Evolutionary conservation across 1,140 invertebrate genomes (phyloP).

Genomic region (Lepidostoma basale): DNA sequence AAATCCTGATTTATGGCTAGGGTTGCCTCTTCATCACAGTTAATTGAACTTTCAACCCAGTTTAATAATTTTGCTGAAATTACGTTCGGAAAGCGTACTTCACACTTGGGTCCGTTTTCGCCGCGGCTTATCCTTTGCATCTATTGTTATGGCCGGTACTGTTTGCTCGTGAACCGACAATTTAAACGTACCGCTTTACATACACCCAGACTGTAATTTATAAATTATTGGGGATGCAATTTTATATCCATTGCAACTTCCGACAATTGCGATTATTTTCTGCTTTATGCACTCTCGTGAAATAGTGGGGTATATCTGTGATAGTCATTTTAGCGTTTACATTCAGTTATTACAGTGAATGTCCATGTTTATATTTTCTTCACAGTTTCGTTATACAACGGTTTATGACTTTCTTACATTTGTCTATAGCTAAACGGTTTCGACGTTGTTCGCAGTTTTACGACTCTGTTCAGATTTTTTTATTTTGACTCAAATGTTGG

Average conservation of each 20-base stretch:
- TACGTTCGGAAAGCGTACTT: slow-evolving; percentile 45
- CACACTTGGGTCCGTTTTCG: slow-evolving; percentile 42
- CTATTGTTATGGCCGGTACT: slow-evolving; percentile 42
- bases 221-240: slow-evolving; percentile 19
- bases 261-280: slow-evolving; percentile 13
- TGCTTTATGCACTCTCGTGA: slow-evolving; percentile 14
- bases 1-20: slow-evolving; percentile 5
- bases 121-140: slow-evolving; percentile 43
- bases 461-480: too few species aligned
- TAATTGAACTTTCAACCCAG: slow-evolving; percentile 46
- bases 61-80: slow-evolving; percentile 44
- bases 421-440: too few species aligned
- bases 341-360: too few species aligned
- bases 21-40: slow-evolving; percentile 23
- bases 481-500: too few species aligned
- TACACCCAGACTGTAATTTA: slow-evolving; percentile 18
- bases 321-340: too few species aligned
- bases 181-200: slow-evolving; percentile 11
- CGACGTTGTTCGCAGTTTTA: too few species aligned
- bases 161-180: slow-evolving; percentile 20
- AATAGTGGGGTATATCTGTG: background rate
- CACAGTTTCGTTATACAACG: too few species aligned
- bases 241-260: slow-evolving; percentile 25
- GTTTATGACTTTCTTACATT: too few species aligned
- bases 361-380: too few species aligned